Base-by-base conservation (phyloP, 2,888 invertebrate genomes). In the Dusona sp. region DNA sequence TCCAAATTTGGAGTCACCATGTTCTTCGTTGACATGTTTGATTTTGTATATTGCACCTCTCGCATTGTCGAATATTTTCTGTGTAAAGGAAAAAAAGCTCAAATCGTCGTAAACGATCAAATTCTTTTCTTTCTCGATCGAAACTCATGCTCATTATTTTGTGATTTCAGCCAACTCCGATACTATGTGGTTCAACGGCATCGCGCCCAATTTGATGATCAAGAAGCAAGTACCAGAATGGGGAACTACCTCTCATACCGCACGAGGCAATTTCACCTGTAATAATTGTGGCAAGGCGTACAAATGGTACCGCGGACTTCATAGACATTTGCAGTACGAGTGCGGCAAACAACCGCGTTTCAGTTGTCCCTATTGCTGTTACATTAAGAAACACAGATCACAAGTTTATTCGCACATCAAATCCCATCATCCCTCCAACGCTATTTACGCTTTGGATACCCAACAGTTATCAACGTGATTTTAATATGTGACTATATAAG, bases 261-360 rank as follows among this genome's bases (percentile, higher is more conserved):
- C 7, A 4, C 74, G 64, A 36, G 86, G 79, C 75, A 67, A 80
- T 72, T 85, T 72, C 61, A 64, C 65, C 65, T 91, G 92, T 88
- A 85, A 90, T 38, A 88, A 85, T 54, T 94, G 93, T 82, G 91
- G 90, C 70, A 91, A 91, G 65, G 85, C 74, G 8, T 94, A 94
- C 86, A 91, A 90, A 79, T 90, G 90, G 82, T 90, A 90, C 65
- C 88, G 90, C 64, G 91, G 91, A 51, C 88, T 94, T n/a, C 90
- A 88, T 78, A 85, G 93, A 25, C 94, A 94, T 88, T 88, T 90
- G 45, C 91, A 90, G 61, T 93, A 93, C 89, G 94, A 94, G 86
- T 94, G 94, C 85, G 93, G 93, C 51, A 92, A 92, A 84, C 90
- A 90, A 25, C 93, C 93, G 3, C 89, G 92, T 48, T 94, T 93